Percentiles rank a stretch among this genome's conserved stretches.
Evolutionary conservation across 2,888 invertebrate species (phyloP).

Genomic region (Neuroscelio doddi): DNA sequence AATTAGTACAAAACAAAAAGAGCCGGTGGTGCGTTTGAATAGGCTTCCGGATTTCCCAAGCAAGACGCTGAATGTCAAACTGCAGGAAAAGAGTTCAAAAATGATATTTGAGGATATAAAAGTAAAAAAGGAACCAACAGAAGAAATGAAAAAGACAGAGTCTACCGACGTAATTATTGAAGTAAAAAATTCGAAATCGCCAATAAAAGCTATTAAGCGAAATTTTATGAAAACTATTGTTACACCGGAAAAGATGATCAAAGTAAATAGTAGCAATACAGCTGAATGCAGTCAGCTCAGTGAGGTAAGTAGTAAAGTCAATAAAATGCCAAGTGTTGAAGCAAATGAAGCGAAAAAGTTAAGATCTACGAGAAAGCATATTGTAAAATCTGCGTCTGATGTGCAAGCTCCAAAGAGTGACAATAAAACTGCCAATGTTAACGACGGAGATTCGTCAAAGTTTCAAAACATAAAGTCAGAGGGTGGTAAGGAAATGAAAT

Average conservation of each 20-base stretch:
- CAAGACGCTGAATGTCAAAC: background rate
- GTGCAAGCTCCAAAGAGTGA: no score
- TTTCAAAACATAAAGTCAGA: constrained; percentile 63
- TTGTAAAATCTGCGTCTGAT: no score
- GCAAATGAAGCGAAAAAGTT: no score
- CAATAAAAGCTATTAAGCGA: background rate
- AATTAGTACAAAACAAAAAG: constrained; percentile 13
- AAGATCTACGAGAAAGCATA: no score
- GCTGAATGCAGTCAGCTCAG: no score
- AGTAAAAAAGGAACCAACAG: no score
- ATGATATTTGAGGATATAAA: no score
- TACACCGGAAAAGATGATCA: no score
- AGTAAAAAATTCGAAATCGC: background rate
- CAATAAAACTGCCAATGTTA: background rate
- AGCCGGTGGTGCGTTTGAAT: constrained; percentile 27
- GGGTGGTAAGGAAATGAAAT: constrained; percentile 60
- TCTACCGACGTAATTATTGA: background rate
- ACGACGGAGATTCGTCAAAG: constrained; percentile 31
- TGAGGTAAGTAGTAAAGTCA: no score
- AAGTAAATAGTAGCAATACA: no score
- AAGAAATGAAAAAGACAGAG: background rate
- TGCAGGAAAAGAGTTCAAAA: background rate
- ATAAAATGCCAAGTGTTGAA: no score
- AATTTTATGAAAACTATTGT: no score
- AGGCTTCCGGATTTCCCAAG: constrained; percentile 1